phyloP scores from a whole-genome alignment of 2,888 invertebrate genomes.

The Papilio protenor region DNA sequence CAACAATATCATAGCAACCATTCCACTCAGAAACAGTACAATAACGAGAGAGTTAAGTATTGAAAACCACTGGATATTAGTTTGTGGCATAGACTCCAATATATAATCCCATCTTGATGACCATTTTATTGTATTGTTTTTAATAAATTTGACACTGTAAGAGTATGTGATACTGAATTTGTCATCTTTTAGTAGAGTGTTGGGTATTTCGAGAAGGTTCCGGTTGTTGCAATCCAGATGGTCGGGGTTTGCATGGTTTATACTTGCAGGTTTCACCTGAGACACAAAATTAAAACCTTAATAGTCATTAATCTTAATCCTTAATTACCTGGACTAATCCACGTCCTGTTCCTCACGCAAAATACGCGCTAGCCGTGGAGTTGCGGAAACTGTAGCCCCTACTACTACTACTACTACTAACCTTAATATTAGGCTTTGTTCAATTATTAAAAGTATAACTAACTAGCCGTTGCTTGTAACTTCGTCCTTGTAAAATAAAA shows the following conservation, averaged over 20 bases:
- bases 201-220: conserved; percentile 89
- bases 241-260: conserved; percentile 78
- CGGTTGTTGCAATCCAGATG: conserved; percentile 79
- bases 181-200: conserved; percentile 77
- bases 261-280: conserved; percentile 83
- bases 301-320: no score
- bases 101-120: conserved; percentile 99
- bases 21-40: conserved; percentile 97
- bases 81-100: conserved; percentile 98
- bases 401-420: no score
- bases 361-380: no score
- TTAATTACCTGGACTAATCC: no score
- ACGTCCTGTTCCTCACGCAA: no score
- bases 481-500: no score
- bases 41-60: conserved; percentile 99
- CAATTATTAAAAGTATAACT: no score
- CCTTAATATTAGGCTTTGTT: no score
- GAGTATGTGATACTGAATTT: conserved; percentile 90
- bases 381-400: no score
- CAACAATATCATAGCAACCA: conserved; percentile 99
- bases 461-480: no score
- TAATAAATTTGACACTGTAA: conserved; percentile 92
- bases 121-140: conserved; percentile 96
- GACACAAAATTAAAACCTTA: conserved; percentile 20
- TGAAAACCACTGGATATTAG: conserved; percentile 99